Conservation (phyloP, 2,797 vertebrate genomes). For the Gymnocypris eckloni region DNA sequence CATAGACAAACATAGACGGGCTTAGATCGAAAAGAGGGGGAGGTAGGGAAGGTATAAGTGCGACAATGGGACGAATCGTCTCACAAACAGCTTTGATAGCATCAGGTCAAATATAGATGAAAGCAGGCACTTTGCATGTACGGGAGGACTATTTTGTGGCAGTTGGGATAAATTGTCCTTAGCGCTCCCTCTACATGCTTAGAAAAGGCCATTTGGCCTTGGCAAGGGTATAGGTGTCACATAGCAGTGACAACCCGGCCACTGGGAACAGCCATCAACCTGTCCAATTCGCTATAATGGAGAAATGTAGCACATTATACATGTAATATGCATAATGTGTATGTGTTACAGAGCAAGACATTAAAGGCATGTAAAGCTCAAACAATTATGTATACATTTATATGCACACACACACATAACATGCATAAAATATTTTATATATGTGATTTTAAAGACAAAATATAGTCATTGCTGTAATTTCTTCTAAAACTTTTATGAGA, state of each 20-base stretch:
- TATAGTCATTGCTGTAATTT: background rate
- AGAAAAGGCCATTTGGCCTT: constrained; percentile 52
- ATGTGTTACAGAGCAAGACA: background rate
- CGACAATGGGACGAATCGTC: constrained; percentile 38
- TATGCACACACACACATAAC: too few species aligned
- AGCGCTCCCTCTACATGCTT: background rate
- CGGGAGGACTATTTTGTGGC: constrained; percentile 6
- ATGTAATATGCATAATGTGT: constrained; percentile 29
- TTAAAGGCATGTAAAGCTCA: background rate
- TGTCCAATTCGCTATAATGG: constrained; percentile 13
- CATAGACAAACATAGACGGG: constrained; percentile 79
- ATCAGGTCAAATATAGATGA: constrained; percentile 42
- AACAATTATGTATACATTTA: background rate
- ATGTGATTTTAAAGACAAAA: background rate
- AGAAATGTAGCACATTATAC: constrained; percentile 29
- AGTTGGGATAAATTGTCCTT: background rate
- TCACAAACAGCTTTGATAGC: constrained; percentile 38
- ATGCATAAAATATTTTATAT: too few species aligned
- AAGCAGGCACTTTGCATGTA: constrained; percentile 31
- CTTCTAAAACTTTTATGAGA: background rate
- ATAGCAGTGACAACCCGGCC: constrained; percentile 38
- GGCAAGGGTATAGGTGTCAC: constrained; percentile 50
- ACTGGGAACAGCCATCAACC: constrained; percentile 36
- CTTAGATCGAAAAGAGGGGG: constrained; percentile 63
- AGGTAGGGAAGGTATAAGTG: constrained; percentile 48